Evolutionary conservation across 2,888 invertebrate genomes (phyloP), one percentile per base, ranked within the genome.

Genomic region (Tanytarsus gracilentus): DNA sequence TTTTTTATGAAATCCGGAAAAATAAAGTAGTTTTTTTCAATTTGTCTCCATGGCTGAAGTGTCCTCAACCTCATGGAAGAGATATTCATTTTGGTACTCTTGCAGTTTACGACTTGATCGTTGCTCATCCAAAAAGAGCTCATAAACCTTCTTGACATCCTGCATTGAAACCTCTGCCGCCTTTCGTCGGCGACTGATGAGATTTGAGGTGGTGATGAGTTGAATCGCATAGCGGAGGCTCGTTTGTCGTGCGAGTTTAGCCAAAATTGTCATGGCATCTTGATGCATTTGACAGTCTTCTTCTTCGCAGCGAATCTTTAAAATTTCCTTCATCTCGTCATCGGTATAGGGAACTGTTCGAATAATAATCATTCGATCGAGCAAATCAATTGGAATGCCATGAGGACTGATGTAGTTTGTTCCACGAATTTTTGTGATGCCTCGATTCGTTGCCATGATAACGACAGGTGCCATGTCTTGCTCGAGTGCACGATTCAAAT

Each of bases 371-470:
- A 93, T 87, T 26, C 97, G 79, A 75, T 99, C 99, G 4, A 99
- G 77, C 64, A 99, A 77, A 77, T 99, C 99, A 59, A 97, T 82
- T 0, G 99, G 99, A 59, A 99, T 93, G 9, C 99, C 99, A 71
- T 99, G 99, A 0, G 99, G 97, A 63, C 94, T 92, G 64, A 81
- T 82, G 75, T 96, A 93, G 69, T 86, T 86, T 16, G 96, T 97
- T 23, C 98, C 99, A 56, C 98, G 79, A 67, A 99, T 98, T 63
- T 88, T 83, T 0, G 97, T 97, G 62, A 97, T 94, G 2, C 88
- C 87, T 29, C 98, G 82, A 77, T 99, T 99, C 14, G 99, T 99
- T 0, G 99, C 99, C 94, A 99, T 97, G 40, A 99, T 94, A 0
- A 99, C 89, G 1, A 99, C 85, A 0, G 99, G 99, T 0, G 98